These are phyloP conservation scores for Sinocyclocheilus anshuiensis DNA, from an alignment of 2,113 vertebrate genomes.

Conservation along the genomic window DNA sequence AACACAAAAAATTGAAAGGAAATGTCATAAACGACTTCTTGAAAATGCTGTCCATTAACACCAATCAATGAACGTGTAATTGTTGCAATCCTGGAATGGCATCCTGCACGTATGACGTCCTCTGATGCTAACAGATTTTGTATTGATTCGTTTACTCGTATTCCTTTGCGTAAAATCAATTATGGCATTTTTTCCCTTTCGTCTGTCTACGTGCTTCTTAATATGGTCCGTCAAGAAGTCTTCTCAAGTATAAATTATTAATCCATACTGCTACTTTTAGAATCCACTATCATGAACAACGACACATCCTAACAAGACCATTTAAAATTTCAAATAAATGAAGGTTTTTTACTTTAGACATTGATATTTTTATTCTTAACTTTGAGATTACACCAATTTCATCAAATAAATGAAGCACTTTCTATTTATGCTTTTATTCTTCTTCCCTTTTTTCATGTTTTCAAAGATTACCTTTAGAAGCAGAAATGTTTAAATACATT, in stretches of 20 bases:
- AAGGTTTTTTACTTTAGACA: background rate
- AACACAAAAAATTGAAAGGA: slow-evolving; percentile 50
- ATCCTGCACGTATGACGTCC: slow-evolving; percentile 66
- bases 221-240: slow-evolving; percentile 57
- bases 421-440: background rate
- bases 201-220: slow-evolving; percentile 48
- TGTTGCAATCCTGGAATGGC: slow-evolving; percentile 71
- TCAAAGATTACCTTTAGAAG: background rate
- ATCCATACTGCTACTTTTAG: slow-evolving; percentile 37
- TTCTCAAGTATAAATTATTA: slow-evolving; percentile 42
- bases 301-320: slow-evolving; percentile 25
- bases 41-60: slow-evolving; percentile 62
- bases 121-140: slow-evolving; percentile 66
- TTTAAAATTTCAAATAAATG: slow-evolving; percentile 10
- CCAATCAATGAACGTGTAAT: slow-evolving; percentile 66
- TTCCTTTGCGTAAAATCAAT: slow-evolving; percentile 76
- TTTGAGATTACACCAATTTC: background rate
- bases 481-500: background rate
- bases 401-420: background rate
- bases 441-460: background rate
- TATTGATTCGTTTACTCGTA: slow-evolving; percentile 77
- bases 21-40: slow-evolving; percentile 64
- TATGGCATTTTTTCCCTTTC: slow-evolving; percentile 71
- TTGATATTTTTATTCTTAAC: background rate
- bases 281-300: slow-evolving; percentile 40